Percentiles rank a stretch among this genome's conserved stretches.
Evolutionary conservation across 2,113 vertebrate genomes (phyloP).

Genomic region (Hypocryptadius cinnamomeus): DNA sequence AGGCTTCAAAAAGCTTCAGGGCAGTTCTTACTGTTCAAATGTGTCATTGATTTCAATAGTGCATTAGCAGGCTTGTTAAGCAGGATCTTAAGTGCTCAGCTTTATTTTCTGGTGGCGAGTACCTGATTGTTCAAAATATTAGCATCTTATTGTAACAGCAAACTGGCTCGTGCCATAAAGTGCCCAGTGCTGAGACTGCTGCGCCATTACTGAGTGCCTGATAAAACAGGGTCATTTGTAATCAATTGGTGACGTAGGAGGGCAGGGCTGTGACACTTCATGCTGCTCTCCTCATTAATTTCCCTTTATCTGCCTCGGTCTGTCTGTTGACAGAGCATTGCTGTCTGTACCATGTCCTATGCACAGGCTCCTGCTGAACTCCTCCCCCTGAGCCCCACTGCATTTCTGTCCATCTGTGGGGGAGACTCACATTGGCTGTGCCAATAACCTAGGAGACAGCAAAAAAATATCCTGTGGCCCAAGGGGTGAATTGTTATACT

Average conservation of each 20-base stretch:
- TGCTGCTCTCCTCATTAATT: neutral
- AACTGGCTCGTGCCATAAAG: neutral
- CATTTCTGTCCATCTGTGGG: neutral
- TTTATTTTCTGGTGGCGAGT: conserved; percentile 1
- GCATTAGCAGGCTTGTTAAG: conserved; percentile 37
- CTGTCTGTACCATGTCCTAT: neutral
- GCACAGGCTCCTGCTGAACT: neutral
- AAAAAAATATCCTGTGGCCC: neutral
- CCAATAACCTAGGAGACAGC: neutral
- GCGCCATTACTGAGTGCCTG: neutral
- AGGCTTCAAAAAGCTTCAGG: conserved; percentile 30
- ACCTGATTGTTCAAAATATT: conserved; percentile 9
- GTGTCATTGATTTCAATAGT: conserved; percentile 39
- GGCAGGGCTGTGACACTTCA: neutral
- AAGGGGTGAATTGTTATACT: accelerated
- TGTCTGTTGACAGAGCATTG: neutral
- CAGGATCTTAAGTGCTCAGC: neutral
- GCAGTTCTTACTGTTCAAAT: conserved; percentile 32
- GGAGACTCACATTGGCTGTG: neutral
- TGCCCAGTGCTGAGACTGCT: neutral
- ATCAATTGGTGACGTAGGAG: neutral
- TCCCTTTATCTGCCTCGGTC: neutral
- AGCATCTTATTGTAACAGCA: neutral
- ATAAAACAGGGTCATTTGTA: neutral
- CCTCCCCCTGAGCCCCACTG: neutral